Evolutionary conservation across 2,888 invertebrate species (phyloP).

Genomic region (Sepiola atlantica): DNA sequence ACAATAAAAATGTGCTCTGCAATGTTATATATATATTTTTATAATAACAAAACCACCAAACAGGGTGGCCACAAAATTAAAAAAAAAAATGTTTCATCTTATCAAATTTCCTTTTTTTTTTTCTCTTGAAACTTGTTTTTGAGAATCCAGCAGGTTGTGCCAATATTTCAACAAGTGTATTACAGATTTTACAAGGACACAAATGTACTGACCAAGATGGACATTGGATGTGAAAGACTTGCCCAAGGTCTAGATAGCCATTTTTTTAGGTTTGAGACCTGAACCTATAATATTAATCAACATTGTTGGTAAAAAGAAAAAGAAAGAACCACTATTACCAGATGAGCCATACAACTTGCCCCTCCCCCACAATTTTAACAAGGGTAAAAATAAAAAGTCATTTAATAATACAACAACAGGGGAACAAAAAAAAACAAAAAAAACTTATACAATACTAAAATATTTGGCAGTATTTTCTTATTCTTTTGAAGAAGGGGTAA

Average conservation of each 20-base stretch:
- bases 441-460: background rate
- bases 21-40: background rate
- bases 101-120: background rate
- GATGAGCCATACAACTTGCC: background rate
- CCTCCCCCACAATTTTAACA: background rate
- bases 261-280: background rate
- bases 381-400: background rate
- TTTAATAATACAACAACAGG: background rate
- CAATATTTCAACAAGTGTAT: slow-evolving; percentile 9
- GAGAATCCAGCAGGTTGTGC: slow-evolving; percentile 20
- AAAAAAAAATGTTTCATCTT: background rate
- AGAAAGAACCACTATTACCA: background rate
- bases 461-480: slow-evolving; percentile 16
- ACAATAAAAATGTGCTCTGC: background rate
- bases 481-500: background rate
- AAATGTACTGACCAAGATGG: slow-evolving; percentile 32
- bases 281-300: background rate
- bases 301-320: background rate
- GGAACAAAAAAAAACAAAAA: background rate
- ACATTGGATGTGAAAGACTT: slow-evolving; percentile 5
- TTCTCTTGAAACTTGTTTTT: background rate
- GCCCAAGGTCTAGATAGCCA: background rate
- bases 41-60: background rate
- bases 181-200: background rate
- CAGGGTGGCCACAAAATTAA: background rate